phyloP scores from a whole-genome alignment of 2,888 invertebrate species.

The Pelosia muscerda region DNA sequence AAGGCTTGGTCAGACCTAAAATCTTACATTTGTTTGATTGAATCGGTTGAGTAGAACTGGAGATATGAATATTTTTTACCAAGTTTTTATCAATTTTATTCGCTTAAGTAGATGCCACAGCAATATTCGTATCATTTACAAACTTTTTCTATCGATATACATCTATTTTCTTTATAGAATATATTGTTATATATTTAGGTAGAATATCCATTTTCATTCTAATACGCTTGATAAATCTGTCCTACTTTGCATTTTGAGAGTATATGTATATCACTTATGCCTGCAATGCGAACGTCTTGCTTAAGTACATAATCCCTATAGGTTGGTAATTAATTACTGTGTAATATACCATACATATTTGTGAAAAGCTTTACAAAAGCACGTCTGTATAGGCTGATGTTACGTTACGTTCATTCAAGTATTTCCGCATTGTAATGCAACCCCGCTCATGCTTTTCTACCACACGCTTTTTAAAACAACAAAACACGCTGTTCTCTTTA shows the following conservation, averaged over 20 bases:
- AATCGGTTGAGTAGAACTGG: too few relatives aligned
- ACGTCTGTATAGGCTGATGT: background rate
- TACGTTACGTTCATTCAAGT: slow-evolving; percentile 5
- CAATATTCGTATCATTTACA: too few relatives aligned
- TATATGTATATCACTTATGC: background rate
- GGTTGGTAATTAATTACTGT: background rate
- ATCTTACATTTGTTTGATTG: too few relatives aligned
- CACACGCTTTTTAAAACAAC: slow-evolving; percentile 9
- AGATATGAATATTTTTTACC: too few relatives aligned
- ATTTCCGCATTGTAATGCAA: background rate
- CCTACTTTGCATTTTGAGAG: background rate
- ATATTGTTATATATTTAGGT: too few relatives aligned
- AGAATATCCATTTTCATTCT: background rate
- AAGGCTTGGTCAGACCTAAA: too few relatives aligned
- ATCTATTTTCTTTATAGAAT: too few relatives aligned
- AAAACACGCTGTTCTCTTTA: slow-evolving; percentile 5
- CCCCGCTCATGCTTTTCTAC: background rate
- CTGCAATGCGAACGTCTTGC: background rate
- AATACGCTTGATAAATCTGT: background rate
- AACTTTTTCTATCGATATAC: background rate
- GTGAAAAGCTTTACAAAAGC: background rate
- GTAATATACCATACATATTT: background rate
- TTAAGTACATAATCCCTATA: slow-evolving; percentile 1
- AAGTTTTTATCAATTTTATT: too few relatives aligned
- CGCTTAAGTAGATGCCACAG: too few relatives aligned